Evolutionary conservation across 2,113 vertebrate genomes (phyloP), one percentile per base, ranked within the genome.

Genomic region (Onychorhynchus coronatus): DNA sequence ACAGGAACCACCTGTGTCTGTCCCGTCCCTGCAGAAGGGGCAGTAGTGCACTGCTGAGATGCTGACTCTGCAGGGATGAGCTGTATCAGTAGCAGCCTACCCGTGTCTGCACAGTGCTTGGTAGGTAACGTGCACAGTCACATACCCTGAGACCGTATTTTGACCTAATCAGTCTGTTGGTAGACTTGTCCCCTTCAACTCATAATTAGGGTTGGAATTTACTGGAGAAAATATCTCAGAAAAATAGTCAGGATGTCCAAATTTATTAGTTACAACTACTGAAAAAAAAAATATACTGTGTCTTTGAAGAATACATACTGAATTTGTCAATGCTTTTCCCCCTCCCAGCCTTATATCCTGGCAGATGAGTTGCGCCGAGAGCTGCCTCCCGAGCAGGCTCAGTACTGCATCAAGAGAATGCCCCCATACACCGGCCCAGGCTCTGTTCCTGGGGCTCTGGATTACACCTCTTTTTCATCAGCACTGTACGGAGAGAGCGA

Each of bases 401-500:
- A 99, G 92, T 99, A 99, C 86, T 99, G 99, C 96, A 98, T 99
- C 95, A 98, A 98, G 94, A 98, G 98, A 76, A 99, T 99, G 99
- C 98, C 99, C 2, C 88, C 98, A 0, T 99, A 98, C 94, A 94
- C 97, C 0, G 98, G 98, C n/a, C 98, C 98, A 0, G 98, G 98
- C 8, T 96, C 97, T 6, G 98, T 98, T 44, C 98, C 98, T 0
- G 98, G 98, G 9, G 98, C 98, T 83, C 97, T 99, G 97, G 99
- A 99, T 97, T 99, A 99, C 90, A 95, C 98, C 6, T 98, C 98
- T 0, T 99, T 99, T 96, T 98, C 98, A 4, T 98, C 98, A 11
- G 99, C 98, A 1, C 98, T 99, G 67, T 99, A 99, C 1, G 98
- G 99, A 61, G 98, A 99, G 97, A 99, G 99, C 0, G 99, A 99